These are phyloP conservation scores for Mesoligia furuncula DNA, from an alignment of 2,888 invertebrate species.

Conservation along the genomic window DNA sequence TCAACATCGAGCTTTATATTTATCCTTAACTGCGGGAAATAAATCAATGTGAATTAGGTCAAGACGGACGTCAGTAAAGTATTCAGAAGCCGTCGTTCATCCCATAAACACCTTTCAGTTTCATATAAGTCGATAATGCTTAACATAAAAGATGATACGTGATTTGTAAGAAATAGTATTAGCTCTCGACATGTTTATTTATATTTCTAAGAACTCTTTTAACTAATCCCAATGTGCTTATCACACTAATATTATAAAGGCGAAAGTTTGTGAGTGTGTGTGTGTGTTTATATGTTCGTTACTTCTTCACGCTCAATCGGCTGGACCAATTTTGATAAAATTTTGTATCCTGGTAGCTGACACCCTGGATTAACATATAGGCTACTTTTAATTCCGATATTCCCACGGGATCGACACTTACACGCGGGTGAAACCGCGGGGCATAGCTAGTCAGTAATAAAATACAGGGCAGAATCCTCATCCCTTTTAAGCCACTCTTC, in stretches of 20 bases:
- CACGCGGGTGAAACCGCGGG: too few species aligned
- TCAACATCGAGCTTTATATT: conserved; percentile 15
- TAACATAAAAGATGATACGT: conserved; percentile 13
- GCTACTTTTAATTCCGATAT: too few species aligned
- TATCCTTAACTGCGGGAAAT: conserved; percentile 19
- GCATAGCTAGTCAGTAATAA: too few species aligned
- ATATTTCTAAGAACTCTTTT: background rate
- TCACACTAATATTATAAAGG: too few species aligned
- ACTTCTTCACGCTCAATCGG: too few species aligned
- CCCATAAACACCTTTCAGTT: conserved; percentile 44
- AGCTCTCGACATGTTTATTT: background rate
- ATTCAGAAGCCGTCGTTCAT: conserved; percentile 39
- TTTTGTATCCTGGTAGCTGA: too few species aligned
- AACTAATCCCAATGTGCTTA: background rate
- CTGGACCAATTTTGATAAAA: too few species aligned
- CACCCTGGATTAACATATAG: too few species aligned
- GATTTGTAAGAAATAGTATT: conserved; percentile 11
- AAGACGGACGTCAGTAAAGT: conserved; percentile 33
- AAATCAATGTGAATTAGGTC: conserved; percentile 54
- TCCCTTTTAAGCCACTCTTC: background rate
- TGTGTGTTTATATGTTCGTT: too few species aligned
- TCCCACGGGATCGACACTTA: too few species aligned
- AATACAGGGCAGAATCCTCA: background rate
- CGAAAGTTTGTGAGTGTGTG: too few species aligned
- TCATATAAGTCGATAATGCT: conserved; percentile 21